These are phyloP conservation scores for Lasius fuliginosus DNA, from an alignment of 2,888 invertebrate genomes.

Conservation along the genomic window DNA sequence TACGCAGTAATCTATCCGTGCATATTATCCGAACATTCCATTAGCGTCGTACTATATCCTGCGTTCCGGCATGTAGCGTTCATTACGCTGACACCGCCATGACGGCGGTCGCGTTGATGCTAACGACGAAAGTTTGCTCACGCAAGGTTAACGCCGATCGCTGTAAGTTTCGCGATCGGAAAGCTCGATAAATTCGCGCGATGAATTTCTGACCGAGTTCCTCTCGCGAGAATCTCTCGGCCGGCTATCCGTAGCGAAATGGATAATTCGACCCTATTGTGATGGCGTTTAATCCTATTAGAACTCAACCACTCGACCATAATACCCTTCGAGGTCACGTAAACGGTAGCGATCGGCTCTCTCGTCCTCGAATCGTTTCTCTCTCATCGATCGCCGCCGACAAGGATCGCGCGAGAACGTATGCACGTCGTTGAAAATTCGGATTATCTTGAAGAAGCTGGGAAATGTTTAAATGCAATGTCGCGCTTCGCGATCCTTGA, in stretches of 20 bases:
- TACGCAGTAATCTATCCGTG: constrained; percentile 6
- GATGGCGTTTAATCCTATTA: constrained; percentile 70
- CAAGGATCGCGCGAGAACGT: neutral
- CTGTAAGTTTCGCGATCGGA: constrained; percentile 20
- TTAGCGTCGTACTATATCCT: constrained; percentile 7
- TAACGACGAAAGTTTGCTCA: constrained; percentile 33
- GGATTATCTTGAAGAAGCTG: neutral
- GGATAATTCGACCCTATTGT: constrained; percentile 68
- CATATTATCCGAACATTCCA: constrained; percentile 20
- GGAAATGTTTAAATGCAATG: neutral
- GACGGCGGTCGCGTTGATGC: neutral
- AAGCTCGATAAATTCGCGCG: constrained; percentile 23
- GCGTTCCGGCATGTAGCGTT: constrained; percentile 7
- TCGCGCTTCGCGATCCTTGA: neutral
- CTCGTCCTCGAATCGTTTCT: neutral
- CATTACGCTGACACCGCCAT: constrained; percentile 1
- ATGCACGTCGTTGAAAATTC: neutral
- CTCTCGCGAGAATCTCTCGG: constrained; percentile 42
- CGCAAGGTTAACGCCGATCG: neutral
- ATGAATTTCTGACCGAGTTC: constrained; percentile 58
- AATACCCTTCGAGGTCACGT: constrained; percentile 63
- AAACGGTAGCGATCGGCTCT: constrained; percentile 36
- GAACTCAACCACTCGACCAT: constrained; percentile 68
- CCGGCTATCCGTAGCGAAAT: constrained; percentile 53
- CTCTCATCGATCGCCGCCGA: neutral